Percentiles rank a stretch among this genome's conserved stretches.
Conservation (phyloP, 2,113 vertebrate species). For the Brevimyrus niger region DNA sequence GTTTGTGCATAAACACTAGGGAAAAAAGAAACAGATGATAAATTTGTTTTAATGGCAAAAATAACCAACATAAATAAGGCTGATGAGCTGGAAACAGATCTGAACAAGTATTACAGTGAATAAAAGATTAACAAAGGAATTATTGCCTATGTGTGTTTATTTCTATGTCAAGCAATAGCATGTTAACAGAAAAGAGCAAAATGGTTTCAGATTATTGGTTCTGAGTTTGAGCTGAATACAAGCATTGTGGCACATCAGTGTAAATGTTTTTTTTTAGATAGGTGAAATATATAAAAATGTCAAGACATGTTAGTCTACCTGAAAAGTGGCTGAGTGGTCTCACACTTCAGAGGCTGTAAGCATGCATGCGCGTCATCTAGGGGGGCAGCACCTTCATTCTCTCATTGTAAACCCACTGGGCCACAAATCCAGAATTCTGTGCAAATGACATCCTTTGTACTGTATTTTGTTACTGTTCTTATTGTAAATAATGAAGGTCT, state of each 20-base stretch:
- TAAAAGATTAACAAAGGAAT: slow-evolving; percentile 24
- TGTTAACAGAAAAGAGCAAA: neutral
- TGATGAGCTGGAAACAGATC: slow-evolving; percentile 38
- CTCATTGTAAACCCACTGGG: neutral
- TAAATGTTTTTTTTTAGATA: neutral
- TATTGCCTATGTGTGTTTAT: neutral
- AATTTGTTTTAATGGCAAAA: slow-evolving; percentile 30
- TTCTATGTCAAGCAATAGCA: neutral
- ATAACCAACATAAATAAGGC: slow-evolving; percentile 26
- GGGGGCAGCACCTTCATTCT: neutral
- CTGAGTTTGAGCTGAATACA: neutral
- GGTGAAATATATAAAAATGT: neutral
- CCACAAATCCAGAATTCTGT: neutral
- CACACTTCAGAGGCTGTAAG: neutral
- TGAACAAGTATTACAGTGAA: slow-evolving; percentile 36
- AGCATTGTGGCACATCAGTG: neutral
- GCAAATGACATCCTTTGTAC: neutral
- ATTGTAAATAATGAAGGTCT: neutral
- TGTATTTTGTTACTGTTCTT: neutral
- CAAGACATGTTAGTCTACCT: neutral
- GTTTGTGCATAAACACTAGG: neutral
- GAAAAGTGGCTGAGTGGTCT: neutral
- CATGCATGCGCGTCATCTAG: neutral
- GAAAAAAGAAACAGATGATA: neutral
- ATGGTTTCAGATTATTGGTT: neutral